These are phyloP conservation scores for Megalopta genalis DNA, from an alignment of 1,140 invertebrate genomes.

Conservation along the genomic window DNA sequence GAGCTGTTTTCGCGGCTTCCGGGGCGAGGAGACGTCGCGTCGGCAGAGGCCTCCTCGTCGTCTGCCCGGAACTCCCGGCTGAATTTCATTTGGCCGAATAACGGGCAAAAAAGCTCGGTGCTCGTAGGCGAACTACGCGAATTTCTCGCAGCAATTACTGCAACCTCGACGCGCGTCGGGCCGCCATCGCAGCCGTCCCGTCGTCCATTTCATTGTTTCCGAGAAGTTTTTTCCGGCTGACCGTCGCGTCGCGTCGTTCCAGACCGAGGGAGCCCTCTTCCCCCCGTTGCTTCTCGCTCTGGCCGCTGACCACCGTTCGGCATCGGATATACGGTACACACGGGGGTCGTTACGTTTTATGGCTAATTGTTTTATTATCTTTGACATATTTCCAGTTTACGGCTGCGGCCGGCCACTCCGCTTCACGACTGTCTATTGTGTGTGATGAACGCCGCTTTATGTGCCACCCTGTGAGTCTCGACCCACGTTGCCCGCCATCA, in stretches of 20 bases:
- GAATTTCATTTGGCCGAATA: neutral
- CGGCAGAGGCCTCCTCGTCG: too few species aligned
- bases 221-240: slow-evolving; percentile 63
- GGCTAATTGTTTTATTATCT: slow-evolving; percentile 82
- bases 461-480: slow-evolving; percentile 45
- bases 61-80: neutral
- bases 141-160: neutral
- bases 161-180: neutral
- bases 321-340: slow-evolving; percentile 71
- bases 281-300: slow-evolving; percentile 37
- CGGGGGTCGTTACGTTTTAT: slow-evolving; percentile 81
- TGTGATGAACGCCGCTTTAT: slow-evolving; percentile 73
- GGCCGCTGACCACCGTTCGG: slow-evolving; percentile 57
- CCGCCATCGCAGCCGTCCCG: neutral
- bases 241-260: slow-evolving; percentile 45
- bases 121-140: neutral
- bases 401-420: slow-evolving; percentile 73
- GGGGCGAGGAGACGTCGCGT: neutral
- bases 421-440: slow-evolving; percentile 79
- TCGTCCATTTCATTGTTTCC: slow-evolving; percentile 59
- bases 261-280: slow-evolving; percentile 37
- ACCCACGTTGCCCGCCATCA: slow-evolving; percentile 21
- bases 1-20: neutral
- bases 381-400: slow-evolving; percentile 81
- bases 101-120: neutral